phyloP scores from a whole-genome alignment of 1,140 invertebrate species.

The Ceratitis capitata region DNA sequence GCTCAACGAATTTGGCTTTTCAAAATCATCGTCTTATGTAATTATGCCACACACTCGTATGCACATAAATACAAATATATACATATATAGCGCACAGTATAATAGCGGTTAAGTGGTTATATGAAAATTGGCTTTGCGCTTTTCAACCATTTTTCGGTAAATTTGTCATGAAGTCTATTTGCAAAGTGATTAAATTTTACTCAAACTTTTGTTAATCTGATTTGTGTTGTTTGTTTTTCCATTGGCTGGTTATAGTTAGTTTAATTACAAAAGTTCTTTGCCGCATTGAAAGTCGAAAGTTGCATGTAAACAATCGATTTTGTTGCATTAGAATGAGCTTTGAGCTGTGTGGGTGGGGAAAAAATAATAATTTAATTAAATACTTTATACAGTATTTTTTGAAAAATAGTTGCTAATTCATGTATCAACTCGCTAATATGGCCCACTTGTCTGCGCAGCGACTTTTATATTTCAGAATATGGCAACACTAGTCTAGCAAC shows the following conservation, averaged over 20 bases:
- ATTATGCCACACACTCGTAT: no score
- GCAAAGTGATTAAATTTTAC: background rate
- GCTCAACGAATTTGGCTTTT: no score
- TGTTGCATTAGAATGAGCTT: background rate
- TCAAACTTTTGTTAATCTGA: background rate
- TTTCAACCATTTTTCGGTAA: background rate
- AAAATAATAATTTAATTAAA: background rate
- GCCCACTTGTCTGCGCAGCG: no score
- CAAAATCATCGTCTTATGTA: no score
- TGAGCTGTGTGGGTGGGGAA: no score
- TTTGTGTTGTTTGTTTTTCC: background rate
- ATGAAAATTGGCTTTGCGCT: background rate
- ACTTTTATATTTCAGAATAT: no score
- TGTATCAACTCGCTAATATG: no score
- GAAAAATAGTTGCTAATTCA: background rate
- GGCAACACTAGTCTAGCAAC: no score
- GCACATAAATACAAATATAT: background rate
- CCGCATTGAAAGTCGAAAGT: background rate
- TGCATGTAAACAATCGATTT: background rate
- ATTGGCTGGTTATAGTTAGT: background rate
- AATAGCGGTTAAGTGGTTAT: background rate
- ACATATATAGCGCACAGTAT: no score
- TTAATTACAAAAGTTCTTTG: background rate
- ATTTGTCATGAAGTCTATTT: background rate
- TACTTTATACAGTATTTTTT: background rate